Percentiles rank a stretch among this genome's conserved stretches.
phyloP scores from a whole-genome alignment of 2,113 vertebrate genomes.

The Chloebia gouldiae region DNA sequence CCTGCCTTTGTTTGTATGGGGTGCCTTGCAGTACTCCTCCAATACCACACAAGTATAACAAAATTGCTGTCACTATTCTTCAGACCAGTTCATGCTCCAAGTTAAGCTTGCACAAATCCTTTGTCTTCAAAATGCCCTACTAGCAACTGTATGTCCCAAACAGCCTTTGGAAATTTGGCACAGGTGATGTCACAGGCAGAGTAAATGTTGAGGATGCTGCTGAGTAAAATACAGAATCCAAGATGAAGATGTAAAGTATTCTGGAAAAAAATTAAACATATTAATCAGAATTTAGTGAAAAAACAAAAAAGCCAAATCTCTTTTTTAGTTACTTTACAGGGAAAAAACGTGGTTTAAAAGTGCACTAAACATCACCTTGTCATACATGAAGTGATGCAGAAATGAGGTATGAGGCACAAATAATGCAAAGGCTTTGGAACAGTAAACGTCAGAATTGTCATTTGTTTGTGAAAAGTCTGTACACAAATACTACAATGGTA shows the following conservation, averaged over 20 bases:
- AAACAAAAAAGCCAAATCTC: not conserved
- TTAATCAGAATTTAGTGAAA: not conserved
- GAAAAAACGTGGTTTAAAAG: not conserved
- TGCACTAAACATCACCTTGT: not conserved
- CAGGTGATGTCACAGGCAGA: not conserved
- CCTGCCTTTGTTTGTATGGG: not conserved
- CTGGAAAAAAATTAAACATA: not conserved
- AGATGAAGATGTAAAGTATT: not conserved
- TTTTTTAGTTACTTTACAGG: not conserved
- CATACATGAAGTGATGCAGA: not conserved
- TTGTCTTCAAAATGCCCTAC: not conserved
- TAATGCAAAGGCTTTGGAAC: not conserved
- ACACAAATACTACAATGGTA: not conserved
- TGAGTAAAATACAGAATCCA: not conserved
- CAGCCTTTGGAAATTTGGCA: not conserved
- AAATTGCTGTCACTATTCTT: not conserved
- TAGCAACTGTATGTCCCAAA: not conserved
- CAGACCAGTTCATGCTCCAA: not conserved
- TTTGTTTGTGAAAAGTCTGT: not conserved
- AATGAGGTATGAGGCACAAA: not conserved
- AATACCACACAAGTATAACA: not conserved
- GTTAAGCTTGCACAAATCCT: not conserved
- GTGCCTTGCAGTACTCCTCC: not conserved
- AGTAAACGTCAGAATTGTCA: not conserved
- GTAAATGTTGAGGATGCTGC: not conserved